Evolutionary conservation across 2,113 vertebrate genomes (phyloP).

Genomic region (Chlamydotis undulata): DNA sequence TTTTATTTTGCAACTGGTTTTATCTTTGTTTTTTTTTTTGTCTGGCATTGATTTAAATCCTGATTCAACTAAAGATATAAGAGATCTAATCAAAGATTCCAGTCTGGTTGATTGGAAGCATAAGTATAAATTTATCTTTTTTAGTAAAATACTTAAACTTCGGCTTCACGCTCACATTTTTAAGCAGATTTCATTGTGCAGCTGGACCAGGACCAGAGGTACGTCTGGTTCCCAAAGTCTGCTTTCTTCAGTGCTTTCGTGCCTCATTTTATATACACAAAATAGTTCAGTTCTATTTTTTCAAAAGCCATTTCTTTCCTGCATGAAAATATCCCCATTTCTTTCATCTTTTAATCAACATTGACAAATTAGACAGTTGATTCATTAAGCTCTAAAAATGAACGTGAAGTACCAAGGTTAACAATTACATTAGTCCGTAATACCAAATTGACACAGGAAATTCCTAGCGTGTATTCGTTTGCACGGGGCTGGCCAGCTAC

Average conservation of each 20-base stretch:
- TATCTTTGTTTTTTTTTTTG: slow-evolving; percentile 9
- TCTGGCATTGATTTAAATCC: slow-evolving; percentile 37
- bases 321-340: slow-evolving; percentile 43
- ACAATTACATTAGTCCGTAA: slow-evolving; percentile 59
- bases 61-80: slow-evolving; percentile 35
- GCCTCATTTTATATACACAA: not conserved
- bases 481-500: slow-evolving; percentile 18
- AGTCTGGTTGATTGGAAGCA: slow-evolving; percentile 41
- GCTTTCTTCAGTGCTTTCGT: slow-evolving; percentile 1
- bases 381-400: slow-evolving; percentile 55
- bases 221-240: not conserved
- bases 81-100: slow-evolving; percentile 37
- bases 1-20: not conserved
- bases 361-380: slow-evolving; percentile 58
- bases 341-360: slow-evolving; percentile 67
- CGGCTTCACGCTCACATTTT: slow-evolving; percentile 17
- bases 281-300: slow-evolving; percentile 12
- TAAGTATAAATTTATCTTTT: slow-evolving; percentile 30
- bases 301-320: slow-evolving; percentile 29
- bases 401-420: slow-evolving; percentile 60
- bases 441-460: slow-evolving; percentile 57
- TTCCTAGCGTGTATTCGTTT: slow-evolving; percentile 42
- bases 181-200: not conserved
- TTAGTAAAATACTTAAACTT: slow-evolving; percentile 4
- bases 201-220: not conserved